Evolutionary conservation across 1,140 invertebrate species (phyloP).

Genomic region (Brachionus rubens): DNA sequence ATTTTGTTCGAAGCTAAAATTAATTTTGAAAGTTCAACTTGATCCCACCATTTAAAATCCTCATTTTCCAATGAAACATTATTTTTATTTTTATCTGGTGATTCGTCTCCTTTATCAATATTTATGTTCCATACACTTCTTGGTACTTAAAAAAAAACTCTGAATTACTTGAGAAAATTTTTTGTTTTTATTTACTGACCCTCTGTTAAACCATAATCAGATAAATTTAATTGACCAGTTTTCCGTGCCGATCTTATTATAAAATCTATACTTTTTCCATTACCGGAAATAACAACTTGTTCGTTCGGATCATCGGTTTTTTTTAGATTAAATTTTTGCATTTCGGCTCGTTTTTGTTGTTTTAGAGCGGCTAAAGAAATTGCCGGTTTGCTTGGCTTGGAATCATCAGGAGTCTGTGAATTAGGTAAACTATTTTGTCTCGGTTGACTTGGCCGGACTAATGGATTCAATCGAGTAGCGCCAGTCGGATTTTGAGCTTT

Average conservation of each 20-base stretch:
- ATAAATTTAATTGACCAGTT: constrained; percentile 74
- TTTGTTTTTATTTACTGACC: constrained; percentile 63
- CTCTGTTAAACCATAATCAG: constrained; percentile 69
- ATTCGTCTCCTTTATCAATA: constrained; percentile 67
- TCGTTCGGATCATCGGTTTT: background rate
- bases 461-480: no score
- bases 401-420: background rate
- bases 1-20: constrained; percentile 77
- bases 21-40: constrained; percentile 71
- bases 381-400: background rate
- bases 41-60: constrained; percentile 79
- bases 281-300: constrained; percentile 49
- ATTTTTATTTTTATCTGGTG: background rate
- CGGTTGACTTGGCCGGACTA: background rate
- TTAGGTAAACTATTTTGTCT: background rate
- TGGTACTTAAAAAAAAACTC: constrained; percentile 75
- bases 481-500: background rate
- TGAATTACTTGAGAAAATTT: constrained; percentile 51
- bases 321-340: background rate
- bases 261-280: background rate
- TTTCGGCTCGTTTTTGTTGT: constrained; percentile 36
- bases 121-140: constrained; percentile 76
- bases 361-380: background rate
- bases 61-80: constrained; percentile 52
- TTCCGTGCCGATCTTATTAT: constrained; percentile 73